Conservation (phyloP, 2,888 invertebrate genomes). For the Tipula lateralis region DNA sequence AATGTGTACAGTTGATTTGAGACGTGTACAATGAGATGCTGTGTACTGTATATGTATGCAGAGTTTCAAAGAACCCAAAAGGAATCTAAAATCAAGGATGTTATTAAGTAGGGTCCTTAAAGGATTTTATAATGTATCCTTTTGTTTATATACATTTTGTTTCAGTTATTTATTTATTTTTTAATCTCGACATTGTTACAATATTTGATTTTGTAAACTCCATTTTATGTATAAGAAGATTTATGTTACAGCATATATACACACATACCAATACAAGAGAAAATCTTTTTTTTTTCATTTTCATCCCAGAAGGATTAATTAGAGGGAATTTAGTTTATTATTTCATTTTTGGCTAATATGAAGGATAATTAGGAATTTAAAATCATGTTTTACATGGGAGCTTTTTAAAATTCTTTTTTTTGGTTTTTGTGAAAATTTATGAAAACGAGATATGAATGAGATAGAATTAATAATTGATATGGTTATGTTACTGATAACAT, state of each 20-base stretch:
- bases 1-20: background rate
- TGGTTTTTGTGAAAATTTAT: background rate
- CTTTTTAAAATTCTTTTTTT: background rate
- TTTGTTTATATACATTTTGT: background rate
- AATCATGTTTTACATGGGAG: background rate
- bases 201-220: background rate
- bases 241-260: too few relatives aligned
- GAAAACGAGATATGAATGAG: background rate
- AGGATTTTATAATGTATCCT: background rate
- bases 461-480: background rate
- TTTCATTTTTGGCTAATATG: background rate
- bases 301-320: background rate
- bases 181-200: background rate
- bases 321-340: background rate
- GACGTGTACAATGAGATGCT: background rate
- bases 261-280: background rate
- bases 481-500: background rate
- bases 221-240: too few relatives aligned
- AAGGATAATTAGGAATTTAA: slow-evolving; percentile 6
- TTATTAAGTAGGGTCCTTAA: background rate
- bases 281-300: background rate
- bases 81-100: background rate
- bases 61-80: background rate
- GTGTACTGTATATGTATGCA: too few relatives aligned
- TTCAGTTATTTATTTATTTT: background rate